These are phyloP conservation scores for Gobio gobio DNA, from an alignment of 2,113 vertebrate genomes.

Conservation along the genomic window DNA sequence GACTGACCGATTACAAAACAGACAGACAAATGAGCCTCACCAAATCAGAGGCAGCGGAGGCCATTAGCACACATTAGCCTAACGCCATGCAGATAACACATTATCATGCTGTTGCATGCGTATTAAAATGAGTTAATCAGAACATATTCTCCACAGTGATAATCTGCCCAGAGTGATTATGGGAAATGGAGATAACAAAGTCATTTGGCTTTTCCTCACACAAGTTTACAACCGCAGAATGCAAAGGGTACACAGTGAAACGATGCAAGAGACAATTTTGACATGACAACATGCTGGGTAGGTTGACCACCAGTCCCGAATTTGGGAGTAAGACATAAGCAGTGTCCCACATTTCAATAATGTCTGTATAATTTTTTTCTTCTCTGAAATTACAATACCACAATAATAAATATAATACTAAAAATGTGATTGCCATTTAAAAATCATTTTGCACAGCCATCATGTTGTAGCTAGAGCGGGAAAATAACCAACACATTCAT, in stretches of 20 bases:
- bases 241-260: neutral
- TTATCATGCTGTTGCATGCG: constrained; percentile 34
- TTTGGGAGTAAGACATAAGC: neutral
- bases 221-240: neutral
- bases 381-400: neutral
- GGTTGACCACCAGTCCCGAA: neutral
- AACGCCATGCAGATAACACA: constrained; percentile 42
- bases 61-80: constrained; percentile 46
- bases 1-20: constrained; percentile 31
- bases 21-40: constrained; percentile 19
- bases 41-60: constrained; percentile 13
- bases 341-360: neutral
- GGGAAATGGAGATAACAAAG: constrained; percentile 33
- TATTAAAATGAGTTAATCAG: constrained; percentile 49
- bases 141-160: constrained; percentile 35
- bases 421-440: neutral
- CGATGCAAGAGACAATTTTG: neutral
- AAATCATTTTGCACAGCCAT: neutral
- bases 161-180: constrained; percentile 49
- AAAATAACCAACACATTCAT: neutral
- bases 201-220: constrained; percentile 34
- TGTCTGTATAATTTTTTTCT: too few relatives aligned
- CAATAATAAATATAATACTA: neutral
- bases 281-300: neutral
- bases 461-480: neutral